These are phyloP conservation scores for Chionomys nivalis DNA, from an alignment of 2,113 vertebrate species.

Conservation along the genomic window DNA sequence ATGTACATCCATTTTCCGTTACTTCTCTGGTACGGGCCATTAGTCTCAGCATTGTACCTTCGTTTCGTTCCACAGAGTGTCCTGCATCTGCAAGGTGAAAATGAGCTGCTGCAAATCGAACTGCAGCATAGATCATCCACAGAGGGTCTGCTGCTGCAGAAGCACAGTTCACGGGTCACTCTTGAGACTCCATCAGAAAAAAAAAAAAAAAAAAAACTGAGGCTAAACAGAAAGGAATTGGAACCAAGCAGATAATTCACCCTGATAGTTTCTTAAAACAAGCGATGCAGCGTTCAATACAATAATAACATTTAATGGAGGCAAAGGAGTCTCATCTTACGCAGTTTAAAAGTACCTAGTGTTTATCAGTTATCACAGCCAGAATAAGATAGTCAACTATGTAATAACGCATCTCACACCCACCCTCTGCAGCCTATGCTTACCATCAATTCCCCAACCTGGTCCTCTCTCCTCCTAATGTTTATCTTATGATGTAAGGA, in stretches of 20 bases:
- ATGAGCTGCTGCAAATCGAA: neutral
- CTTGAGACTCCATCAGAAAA: neutral
- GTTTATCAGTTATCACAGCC: neutral
- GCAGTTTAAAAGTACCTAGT: neutral
- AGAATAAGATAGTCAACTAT: neutral
- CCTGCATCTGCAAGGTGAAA: neutral
- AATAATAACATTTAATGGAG: neutral
- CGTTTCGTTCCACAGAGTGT: neutral
- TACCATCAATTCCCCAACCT: neutral
- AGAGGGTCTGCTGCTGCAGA: neutral
- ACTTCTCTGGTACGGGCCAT: neutral
- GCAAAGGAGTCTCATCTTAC: neutral
- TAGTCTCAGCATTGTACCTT: neutral
- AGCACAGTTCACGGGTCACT: neutral
- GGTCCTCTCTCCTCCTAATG: neutral
- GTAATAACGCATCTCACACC: neutral
- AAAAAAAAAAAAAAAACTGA: neutral
- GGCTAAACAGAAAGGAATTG: neutral
- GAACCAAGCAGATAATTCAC: neutral
- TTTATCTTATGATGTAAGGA: neutral
- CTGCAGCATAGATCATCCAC: neutral
- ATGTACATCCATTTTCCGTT: neutral
- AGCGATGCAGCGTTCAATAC: neutral
- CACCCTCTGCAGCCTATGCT: neutral
- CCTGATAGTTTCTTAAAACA: conserved; percentile 11